These are phyloP conservation scores for Miniopterus natalensis DNA, from an alignment of 2,113 vertebrate species.

Conservation along the genomic window DNA sequence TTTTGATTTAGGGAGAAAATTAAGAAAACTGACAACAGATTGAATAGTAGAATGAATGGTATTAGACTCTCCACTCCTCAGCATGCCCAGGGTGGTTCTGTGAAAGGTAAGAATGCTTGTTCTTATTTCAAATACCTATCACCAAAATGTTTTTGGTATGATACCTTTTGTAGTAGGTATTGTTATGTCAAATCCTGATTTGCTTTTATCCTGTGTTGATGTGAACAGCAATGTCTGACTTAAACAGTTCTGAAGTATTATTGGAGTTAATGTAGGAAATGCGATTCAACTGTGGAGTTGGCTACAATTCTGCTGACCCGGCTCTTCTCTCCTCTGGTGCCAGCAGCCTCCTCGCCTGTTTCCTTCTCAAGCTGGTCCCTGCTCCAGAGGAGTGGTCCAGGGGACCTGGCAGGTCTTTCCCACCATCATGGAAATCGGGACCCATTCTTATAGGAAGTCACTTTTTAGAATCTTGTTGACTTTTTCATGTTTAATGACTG, in stretches of 20 bases:
- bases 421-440: neutral
- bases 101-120: constrained; percentile 89
- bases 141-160: neutral
- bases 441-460: neutral
- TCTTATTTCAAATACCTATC: neutral
- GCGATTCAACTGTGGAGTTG: rapidly evolving
- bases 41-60: constrained; percentile 89
- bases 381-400: neutral
- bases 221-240: neutral
- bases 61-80: constrained; percentile 84
- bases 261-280: neutral
- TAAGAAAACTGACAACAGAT: constrained; percentile 87
- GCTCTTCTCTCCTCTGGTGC: no score
- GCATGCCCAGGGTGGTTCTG: constrained; percentile 80
- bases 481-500: neutral
- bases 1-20: constrained; percentile 87
- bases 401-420: rapidly evolving
- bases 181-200: neutral
- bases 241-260: neutral
- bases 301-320: rapidly evolving
- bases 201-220: neutral
- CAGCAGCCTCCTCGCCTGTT: no score
- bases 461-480: neutral
- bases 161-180: neutral
- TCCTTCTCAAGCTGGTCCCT: neutral